Base-by-base conservation (phyloP, 2,113 vertebrate genomes). In the Microcebus jonahi region DNA sequence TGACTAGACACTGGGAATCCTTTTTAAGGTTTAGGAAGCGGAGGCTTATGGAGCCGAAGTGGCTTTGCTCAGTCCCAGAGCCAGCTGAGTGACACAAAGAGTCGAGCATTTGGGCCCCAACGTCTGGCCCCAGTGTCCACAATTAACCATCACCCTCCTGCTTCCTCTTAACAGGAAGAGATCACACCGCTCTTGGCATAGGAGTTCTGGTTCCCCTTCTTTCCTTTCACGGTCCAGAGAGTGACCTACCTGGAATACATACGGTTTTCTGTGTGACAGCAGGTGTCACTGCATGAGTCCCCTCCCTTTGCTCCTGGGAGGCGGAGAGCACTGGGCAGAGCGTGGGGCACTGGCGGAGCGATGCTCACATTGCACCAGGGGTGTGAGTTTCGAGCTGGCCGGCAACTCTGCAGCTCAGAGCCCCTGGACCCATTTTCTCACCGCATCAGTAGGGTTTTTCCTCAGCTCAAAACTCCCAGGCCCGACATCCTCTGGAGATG, bases 161-260 rank as follows among this genome's bases (percentile, higher is more conserved):
- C 27, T n/a, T 27, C 36, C 3, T 42, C 12, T 29, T 31, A 9
- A 0, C 3, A 9, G 21, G 18, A 27, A 4, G 0, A 2, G 31
- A 5, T 12, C 8, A 3, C 6, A 2, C 11, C 25, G 23, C 13
- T 20, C 17, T 12, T 4, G 14, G 0, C 21, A 8, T 6, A 36
- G 50, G 11, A 21, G 17, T 57, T 75, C 84, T 39, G 10, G 2
- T 20, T 67, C 39, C 27, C 1, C 2, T 39, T 77, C 5, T 5
- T 39, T 34, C 6, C 34, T 42, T 7, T 59, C 48, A 27, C 25
- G 27, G 31, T 1, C 17, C 39, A 1, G 59, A 9, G 29, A 57
- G 27, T 3, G 34, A 29, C 63, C 42, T 6, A 29, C 25, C 25
- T 36, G 45, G 65, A 23, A 2, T 29, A 3, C 5, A 21, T 6